These are phyloP conservation scores for Halcyon smyrnensis DNA, from an alignment of 2,797 vertebrate genomes.

Conservation along the genomic window DNA sequence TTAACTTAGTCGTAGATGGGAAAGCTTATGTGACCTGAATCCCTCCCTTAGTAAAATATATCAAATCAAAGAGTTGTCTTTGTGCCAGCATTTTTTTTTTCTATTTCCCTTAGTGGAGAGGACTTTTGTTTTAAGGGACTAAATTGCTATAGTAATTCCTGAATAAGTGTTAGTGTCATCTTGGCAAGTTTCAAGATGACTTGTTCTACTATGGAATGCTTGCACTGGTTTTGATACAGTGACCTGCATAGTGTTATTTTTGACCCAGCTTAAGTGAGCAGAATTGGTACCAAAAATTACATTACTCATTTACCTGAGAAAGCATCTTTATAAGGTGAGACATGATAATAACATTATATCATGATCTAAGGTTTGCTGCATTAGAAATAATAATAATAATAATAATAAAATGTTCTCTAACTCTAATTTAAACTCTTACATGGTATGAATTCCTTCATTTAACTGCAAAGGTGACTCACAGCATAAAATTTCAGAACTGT, in stretches of 20 bases:
- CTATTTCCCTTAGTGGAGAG: neutral
- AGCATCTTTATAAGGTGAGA: constrained; percentile 16
- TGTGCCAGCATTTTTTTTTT: neutral
- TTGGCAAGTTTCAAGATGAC: constrained; percentile 40
- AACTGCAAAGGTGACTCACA: neutral
- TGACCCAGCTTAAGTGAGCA: constrained; percentile 17
- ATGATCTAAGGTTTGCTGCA: neutral
- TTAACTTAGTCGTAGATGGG: neutral
- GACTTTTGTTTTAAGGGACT: neutral
- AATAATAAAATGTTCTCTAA: neutral
- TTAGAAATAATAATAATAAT: neutral
- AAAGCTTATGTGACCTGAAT: neutral
- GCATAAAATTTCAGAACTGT: neutral
- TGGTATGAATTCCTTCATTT: neutral
- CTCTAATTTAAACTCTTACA: neutral
- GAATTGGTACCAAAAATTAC: neutral
- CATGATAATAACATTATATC: neutral
- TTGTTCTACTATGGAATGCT: constrained; percentile 18
- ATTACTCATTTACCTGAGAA: constrained; percentile 23
- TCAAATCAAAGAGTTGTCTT: neutral
- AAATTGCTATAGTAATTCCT: neutral
- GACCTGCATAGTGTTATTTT: neutral
- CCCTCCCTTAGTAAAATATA: neutral
- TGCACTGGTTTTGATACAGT: constrained; percentile 25
- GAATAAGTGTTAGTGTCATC: constrained; percentile 19